These are phyloP conservation scores for Spongia lamella DNA, from an alignment of 37 sponge, comb jelly and placozoan genomes.

Conservation along the genomic window DNA sequence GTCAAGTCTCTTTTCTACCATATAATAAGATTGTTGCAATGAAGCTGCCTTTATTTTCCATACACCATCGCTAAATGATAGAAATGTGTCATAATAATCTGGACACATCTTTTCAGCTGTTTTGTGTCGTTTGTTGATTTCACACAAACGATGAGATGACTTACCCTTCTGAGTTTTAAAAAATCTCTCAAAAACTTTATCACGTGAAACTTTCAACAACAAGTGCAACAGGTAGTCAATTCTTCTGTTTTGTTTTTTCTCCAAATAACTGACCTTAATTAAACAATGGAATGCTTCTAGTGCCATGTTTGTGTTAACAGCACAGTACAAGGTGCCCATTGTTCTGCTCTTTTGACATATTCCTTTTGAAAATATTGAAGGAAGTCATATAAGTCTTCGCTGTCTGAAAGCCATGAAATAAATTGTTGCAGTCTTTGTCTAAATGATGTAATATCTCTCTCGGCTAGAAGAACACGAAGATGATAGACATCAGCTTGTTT, in stretches of 20 bases:
- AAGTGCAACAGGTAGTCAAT: constrained; percentile 33
- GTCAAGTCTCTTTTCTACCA: too few relatives aligned
- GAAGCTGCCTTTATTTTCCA: too few relatives aligned
- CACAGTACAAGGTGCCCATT: constrained; percentile 59
- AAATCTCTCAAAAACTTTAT: constrained; percentile 60
- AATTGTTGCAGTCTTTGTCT: constrained; percentile 5
- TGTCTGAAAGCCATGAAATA: neutral
- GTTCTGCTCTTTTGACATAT: constrained; percentile 28
- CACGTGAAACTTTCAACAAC: constrained; percentile 40
- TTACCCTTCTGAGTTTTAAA: constrained; percentile 57
- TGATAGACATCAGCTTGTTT: too few relatives aligned
- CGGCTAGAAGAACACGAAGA: constrained; percentile 34
- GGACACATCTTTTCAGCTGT: too few relatives aligned
- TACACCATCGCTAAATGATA: too few relatives aligned
- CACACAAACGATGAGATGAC: constrained; percentile 10
- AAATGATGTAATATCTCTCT: constrained; percentile 18
- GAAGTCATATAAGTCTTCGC: neutral
- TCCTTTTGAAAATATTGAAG: constrained; percentile 31
- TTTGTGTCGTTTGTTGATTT: constrained; percentile 15
- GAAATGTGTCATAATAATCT: too few relatives aligned
- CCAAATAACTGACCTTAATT: constrained; percentile 48
- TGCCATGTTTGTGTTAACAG: constrained; percentile 64
- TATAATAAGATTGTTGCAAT: too few relatives aligned
- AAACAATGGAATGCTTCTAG: constrained; percentile 64
- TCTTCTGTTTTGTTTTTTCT: constrained; percentile 39